phyloP scores from a whole-genome alignment of 2,888 invertebrate species.

The Malachius bipustulatus region DNA sequence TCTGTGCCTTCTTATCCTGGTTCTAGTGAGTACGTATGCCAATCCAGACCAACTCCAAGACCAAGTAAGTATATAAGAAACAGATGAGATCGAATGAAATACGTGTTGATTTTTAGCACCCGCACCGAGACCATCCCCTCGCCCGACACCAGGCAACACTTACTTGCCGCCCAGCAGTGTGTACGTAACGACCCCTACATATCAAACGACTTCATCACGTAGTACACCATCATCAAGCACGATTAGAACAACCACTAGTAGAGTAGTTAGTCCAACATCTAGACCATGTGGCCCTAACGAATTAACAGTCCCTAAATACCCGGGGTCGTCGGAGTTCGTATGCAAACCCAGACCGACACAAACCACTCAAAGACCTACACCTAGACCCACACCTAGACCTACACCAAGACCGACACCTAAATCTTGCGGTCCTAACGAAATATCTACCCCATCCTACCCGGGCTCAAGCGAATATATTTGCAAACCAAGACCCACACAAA shows the following conservation, averaged over 20 bases:
- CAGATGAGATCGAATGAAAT: too few relatives aligned
- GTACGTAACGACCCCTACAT: too few relatives aligned
- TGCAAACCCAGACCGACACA: neutral
- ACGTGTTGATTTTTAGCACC: too few relatives aligned
- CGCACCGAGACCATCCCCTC: too few relatives aligned
- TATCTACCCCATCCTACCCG: conserved; percentile 23
- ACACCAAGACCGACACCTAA: neutral
- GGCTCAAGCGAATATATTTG: neutral
- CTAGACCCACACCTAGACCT: conserved; percentile 18
- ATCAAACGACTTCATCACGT: too few relatives aligned
- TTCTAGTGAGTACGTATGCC: conserved; percentile 8
- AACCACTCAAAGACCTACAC: conserved; percentile 7
- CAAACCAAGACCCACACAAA: neutral
- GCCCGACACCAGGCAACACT: too few relatives aligned
- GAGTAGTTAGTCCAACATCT: neutral
- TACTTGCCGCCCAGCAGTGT: too few relatives aligned
- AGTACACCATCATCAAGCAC: too few relatives aligned
- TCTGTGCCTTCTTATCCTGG: too few relatives aligned
- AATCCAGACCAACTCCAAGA: conserved; percentile 11
- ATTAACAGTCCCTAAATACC: neutral
- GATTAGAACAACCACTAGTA: too few relatives aligned
- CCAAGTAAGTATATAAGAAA: too few relatives aligned
- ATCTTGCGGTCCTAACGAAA: conserved; percentile 35
- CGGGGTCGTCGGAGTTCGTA: neutral
- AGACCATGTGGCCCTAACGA: neutral